Evolutionary conservation across 2,113 vertebrate genomes (phyloP).

Genomic region (Paralichthys olivaceus): DNA sequence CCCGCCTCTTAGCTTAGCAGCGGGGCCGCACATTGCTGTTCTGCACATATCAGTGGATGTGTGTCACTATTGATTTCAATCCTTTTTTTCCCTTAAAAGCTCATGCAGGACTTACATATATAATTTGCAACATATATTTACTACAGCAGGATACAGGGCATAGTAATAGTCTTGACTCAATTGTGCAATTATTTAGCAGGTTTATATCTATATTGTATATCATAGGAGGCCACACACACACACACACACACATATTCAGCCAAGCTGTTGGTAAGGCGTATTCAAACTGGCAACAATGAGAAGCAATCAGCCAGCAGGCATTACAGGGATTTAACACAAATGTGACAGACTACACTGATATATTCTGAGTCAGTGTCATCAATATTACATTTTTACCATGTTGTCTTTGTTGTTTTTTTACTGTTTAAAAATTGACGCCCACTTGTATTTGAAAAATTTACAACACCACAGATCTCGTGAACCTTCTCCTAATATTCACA

Average conservation of each 20-base stretch:
- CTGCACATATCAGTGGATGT: conserved; percentile 58
- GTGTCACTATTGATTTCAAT: conserved; percentile 68
- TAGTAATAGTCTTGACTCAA: conserved; percentile 11
- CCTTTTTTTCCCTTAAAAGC: not conserved
- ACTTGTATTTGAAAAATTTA: not conserved
- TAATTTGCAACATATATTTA: conserved; percentile 51
- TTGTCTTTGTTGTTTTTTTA: not conserved
- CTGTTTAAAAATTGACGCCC: not conserved
- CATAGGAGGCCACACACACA: not conserved
- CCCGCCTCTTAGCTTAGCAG: conserved; percentile 55
- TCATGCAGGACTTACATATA: conserved; percentile 32
- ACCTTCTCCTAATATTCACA: not conserved
- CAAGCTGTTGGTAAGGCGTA: too few relatives aligned
- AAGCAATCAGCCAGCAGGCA: too few relatives aligned
- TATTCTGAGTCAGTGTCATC: too few relatives aligned
- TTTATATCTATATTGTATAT: not conserved
- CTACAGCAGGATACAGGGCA: not conserved
- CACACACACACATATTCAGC: not conserved
- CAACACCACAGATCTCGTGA: not conserved
- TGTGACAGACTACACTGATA: too few relatives aligned
- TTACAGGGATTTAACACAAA: too few relatives aligned
- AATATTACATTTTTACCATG: too few relatives aligned
- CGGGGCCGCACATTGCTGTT: conserved; percentile 50
- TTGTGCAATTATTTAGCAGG: conserved; percentile 3
- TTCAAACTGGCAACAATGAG: too few relatives aligned